Base-by-base conservation (phyloP, 2,113 vertebrate species). In the Sclerurus mexicanus region DNA sequence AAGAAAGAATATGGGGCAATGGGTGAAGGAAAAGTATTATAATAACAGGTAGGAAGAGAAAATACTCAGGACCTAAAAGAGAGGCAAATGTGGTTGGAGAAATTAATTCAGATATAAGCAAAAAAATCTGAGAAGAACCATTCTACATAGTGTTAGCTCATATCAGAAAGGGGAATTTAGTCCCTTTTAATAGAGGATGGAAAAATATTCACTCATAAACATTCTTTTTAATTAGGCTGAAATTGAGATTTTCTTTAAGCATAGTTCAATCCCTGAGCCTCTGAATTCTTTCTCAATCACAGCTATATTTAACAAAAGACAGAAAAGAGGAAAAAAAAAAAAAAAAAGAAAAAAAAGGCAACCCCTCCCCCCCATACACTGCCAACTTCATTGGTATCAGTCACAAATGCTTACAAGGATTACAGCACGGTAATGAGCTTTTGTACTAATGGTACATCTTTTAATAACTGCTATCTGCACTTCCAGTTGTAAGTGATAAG, bases 371-470 rank as follows among this genome's bases (percentile, higher is more conserved):
- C 86, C 28, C 60, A 21, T 50, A 62, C 14, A 14, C 50, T 92
- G 82, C 82, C 89, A 89, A 18, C 31, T 95, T 49, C 44, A 72
- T 25, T 71, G 79, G 55, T 93, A 92, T 94, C 59, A 93, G 78
- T 96, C 89, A 90, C 92, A 96, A 96, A 95, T 84, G 42, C 81
- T 95, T 95, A 93, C 90, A 96, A 93, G 94, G 80, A 97, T 96
- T 97, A 92, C 80, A 90, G 47, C 0, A 0, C 0, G 0, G 86
- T 96, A 97, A 95, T 96, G 91, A 97, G 93, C 84, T 96, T 96
- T 94, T 78, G 40, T 94, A 84, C 75, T 95, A 95, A 96, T 92
- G 72, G 71, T 91, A 90, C 94, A 91, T 91, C 87, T 95, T 94
- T 93, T 97, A 97, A 97, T 95, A 94, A 88, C 55, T 88, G 56